Conservation (phyloP, 2,888 invertebrate species). For the Andrena hattorfiana region DNA sequence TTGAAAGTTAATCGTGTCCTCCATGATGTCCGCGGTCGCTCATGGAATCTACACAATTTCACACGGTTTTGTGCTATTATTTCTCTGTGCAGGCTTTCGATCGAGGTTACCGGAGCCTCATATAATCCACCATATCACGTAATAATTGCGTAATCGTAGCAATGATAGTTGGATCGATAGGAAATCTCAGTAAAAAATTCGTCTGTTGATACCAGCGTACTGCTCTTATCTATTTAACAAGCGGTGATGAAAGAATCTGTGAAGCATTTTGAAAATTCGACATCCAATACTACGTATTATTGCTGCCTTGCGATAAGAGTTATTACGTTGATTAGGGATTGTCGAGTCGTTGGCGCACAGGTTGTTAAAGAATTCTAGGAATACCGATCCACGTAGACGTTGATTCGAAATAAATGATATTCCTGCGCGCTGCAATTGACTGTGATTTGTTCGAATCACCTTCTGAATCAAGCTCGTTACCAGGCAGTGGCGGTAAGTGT, state of each 20-base stretch:
- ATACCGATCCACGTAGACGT: background rate
- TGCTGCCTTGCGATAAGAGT: background rate
- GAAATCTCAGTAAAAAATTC: too few relatives aligned
- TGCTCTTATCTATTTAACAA: too few relatives aligned
- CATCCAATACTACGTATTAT: conserved; percentile 10
- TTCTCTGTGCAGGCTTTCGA: conserved; percentile 1
- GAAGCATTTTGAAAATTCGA: background rate
- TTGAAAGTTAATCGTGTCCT: conserved; percentile 69
- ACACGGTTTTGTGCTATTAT: conserved; percentile 32
- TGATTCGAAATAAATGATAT: conserved; percentile 43
- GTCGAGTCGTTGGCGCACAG: background rate
- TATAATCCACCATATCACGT: too few relatives aligned
- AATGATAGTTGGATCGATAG: too few relatives aligned
- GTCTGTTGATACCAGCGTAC: too few relatives aligned
- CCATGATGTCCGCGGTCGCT: conserved; percentile 37
- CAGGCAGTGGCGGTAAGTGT: conserved; percentile 11
- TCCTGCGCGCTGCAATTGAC: conserved; percentile 33
- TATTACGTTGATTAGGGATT: conserved; percentile 25
- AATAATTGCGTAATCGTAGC: too few relatives aligned
- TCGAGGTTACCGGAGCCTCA: too few relatives aligned
- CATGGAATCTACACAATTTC: conserved; percentile 52
- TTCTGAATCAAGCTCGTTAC: conserved; percentile 59
- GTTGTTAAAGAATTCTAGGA: conserved; percentile 17
- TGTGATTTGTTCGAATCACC: conserved; percentile 50
- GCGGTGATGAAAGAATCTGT: background rate